These are phyloP conservation scores for Musca vetustissima DNA, from an alignment of 1,140 invertebrate species.

Conservation along the genomic window DNA sequence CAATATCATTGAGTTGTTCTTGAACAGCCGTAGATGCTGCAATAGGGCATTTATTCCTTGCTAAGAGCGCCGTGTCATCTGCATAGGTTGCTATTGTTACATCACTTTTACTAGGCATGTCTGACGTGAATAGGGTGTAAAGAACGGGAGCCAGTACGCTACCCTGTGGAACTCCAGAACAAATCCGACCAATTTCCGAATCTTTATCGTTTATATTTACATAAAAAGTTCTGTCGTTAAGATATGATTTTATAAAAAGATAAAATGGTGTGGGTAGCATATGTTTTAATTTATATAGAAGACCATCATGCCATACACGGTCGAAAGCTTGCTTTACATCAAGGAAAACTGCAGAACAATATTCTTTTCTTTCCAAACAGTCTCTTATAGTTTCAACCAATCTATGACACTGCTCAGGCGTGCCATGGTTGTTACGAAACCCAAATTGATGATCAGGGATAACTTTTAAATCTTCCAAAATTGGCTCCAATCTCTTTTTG, in stretches of 20 bases:
- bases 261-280: no score
- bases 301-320: no score
- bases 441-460: slow-evolving; percentile 20
- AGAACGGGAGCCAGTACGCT: slow-evolving; percentile 7
- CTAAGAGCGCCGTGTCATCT: no score
- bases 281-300: neutral
- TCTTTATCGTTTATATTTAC: neutral
- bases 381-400: neutral
- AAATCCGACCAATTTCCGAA: no score
- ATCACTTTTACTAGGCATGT: neutral
- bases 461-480: neutral
- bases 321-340: no score
- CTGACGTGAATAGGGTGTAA: slow-evolving; percentile 1
- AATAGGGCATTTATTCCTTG: neutral
- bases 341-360: no score
- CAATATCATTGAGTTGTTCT: no score
- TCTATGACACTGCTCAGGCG: slow-evolving; percentile 10
- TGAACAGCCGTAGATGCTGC: neutral
- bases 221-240: slow-evolving; percentile 5
- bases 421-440: neutral
- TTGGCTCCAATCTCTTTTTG: neutral
- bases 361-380: neutral
- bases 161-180: neutral
- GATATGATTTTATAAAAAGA: neutral
- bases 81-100: neutral